phyloP scores from a whole-genome alignment of 2,888 invertebrate genomes.

The Chrysopilus asiliformis region DNA sequence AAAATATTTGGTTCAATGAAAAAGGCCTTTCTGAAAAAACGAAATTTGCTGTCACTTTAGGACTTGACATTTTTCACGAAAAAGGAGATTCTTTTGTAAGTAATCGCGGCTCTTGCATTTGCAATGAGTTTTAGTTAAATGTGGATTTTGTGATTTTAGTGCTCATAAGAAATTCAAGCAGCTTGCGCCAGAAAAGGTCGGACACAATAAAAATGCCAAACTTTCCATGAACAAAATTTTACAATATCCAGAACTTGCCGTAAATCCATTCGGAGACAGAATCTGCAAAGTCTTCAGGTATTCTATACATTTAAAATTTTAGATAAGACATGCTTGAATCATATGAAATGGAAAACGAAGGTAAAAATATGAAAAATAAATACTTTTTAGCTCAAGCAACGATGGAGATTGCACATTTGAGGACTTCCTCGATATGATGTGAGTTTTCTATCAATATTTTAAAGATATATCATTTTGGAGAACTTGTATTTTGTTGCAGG shows the following conservation, averaged over 20 bases:
- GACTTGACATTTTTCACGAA: constrained; percentile 89
- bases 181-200: constrained; percentile 78
- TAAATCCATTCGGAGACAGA: constrained; percentile 83
- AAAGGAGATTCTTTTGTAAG: constrained; percentile 84
- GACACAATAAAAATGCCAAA: constrained; percentile 76
- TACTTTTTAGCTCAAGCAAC: constrained; percentile 70
- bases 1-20: too few relatives aligned
- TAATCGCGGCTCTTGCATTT: too few relatives aligned
- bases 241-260: constrained; percentile 73
- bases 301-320: too few relatives aligned
- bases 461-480: too few relatives aligned
- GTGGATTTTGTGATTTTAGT: constrained; percentile 38
- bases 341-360: too few relatives aligned
- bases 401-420: constrained; percentile 90
- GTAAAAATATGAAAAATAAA: too few relatives aligned
- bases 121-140: constrained; percentile 3
- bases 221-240: constrained; percentile 72
- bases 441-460: too few relatives aligned
- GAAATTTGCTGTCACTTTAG: constrained; percentile 41
- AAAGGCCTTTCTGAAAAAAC: too few relatives aligned
- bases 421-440: constrained; percentile 95
- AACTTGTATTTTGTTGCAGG: too few relatives aligned
- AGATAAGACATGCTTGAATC: too few relatives aligned
- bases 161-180: constrained; percentile 84
- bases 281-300: constrained; percentile 92